phyloP scores from a whole-genome alignment of 1,140 invertebrate genomes.

The Zaprionus tsacasi region DNA sequence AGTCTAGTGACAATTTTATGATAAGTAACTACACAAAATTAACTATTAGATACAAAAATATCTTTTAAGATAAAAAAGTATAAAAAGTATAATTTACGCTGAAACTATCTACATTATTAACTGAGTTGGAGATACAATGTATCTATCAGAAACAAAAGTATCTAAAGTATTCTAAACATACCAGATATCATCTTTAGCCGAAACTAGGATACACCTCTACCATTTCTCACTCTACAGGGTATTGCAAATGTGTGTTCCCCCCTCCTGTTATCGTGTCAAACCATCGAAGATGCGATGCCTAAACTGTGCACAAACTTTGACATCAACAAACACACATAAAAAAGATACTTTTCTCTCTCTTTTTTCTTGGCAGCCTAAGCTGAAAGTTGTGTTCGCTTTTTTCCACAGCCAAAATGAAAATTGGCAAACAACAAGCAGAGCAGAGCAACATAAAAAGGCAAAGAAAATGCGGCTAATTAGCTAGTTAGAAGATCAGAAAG shows the following conservation, averaged over 20 bases:
- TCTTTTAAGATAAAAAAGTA: too few species aligned
- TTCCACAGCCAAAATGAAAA: constrained; percentile 12
- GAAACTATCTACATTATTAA: too few species aligned
- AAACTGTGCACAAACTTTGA: background rate
- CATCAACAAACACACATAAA: background rate
- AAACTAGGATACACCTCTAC: background rate
- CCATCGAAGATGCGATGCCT: background rate
- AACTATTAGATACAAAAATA: too few species aligned
- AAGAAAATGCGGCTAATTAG: constrained; percentile 37
- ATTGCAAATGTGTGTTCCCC: background rate
- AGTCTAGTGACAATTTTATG: background rate
- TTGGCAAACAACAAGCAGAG: constrained; percentile 36
- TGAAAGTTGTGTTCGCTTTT: constrained; percentile 9
- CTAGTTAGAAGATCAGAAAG: background rate
- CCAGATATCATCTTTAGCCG: too few species aligned
- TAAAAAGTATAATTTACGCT: too few species aligned
- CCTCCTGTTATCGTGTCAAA: background rate
- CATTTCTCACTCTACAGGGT: background rate
- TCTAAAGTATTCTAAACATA: too few species aligned
- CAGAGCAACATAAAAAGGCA: constrained; percentile 15
- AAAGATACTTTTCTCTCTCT: constrained; percentile 14
- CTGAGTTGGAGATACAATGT: too few species aligned
- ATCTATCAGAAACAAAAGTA: too few species aligned
- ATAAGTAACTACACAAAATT: background rate
- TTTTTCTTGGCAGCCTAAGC: constrained; percentile 27